Evolutionary conservation across 1,140 invertebrate species (phyloP).

Genomic region (Eulimnadia texana): DNA sequence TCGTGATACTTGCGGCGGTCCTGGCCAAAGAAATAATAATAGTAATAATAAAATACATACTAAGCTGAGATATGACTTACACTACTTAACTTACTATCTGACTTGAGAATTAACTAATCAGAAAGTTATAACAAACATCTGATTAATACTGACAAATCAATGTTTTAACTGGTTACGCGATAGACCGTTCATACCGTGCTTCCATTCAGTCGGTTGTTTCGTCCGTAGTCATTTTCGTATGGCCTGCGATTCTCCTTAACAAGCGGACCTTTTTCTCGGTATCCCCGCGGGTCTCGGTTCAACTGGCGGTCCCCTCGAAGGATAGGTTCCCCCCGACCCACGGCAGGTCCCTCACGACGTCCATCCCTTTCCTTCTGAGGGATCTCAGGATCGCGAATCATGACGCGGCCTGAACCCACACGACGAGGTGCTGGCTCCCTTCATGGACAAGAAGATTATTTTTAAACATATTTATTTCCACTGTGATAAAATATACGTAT

Average conservation of each 20-base stretch:
- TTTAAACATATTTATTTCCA: too few species aligned
- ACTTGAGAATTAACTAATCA: too few species aligned
- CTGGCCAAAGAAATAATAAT: background rate
- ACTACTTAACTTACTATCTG: too few species aligned
- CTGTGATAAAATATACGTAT: too few species aligned
- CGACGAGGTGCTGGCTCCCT: background rate
- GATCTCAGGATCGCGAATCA: slow-evolving; percentile 1
- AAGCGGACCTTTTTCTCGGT: background rate
- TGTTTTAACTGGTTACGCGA: too few species aligned
- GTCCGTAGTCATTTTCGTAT: background rate
- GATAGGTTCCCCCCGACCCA: background rate
- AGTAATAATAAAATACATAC: background rate
- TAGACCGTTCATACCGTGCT: too few species aligned
- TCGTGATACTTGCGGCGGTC: slow-evolving; percentile 22
- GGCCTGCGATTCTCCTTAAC: background rate
- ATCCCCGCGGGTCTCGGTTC: background rate
- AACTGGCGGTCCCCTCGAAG: background rate
- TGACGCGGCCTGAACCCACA: slow-evolving; percentile 9
- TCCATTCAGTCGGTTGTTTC: too few species aligned
- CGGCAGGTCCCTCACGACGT: slow-evolving; percentile 3
- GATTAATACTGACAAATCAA: too few species aligned
- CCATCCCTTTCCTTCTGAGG: background rate
- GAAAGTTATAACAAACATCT: too few species aligned
- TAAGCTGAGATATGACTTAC: too few species aligned
- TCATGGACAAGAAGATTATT: background rate